Evolutionary conservation across 1,140 invertebrate species (phyloP).

Genomic region (Vollenhovia emeryi): DNA sequence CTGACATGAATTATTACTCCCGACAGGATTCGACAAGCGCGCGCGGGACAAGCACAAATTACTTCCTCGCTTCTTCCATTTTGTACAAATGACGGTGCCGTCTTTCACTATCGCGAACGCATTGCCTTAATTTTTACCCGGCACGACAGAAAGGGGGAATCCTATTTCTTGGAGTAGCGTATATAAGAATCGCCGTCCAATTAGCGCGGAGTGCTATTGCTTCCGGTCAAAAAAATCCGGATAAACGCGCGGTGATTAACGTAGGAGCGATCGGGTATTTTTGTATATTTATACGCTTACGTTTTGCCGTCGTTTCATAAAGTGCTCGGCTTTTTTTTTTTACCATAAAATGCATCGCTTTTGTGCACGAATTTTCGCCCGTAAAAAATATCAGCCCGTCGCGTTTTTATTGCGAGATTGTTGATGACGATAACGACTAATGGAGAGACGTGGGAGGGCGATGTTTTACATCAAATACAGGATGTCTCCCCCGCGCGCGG

Average conservation of each 20-base stretch:
- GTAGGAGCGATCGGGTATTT: neutral
- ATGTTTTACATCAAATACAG: neutral
- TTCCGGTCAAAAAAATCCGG: neutral
- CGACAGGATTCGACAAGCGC: conserved; percentile 53
- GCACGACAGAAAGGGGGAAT: neutral
- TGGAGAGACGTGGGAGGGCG: neutral
- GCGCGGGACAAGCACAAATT: conserved; percentile 24
- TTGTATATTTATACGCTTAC: neutral
- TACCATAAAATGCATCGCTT: neutral
- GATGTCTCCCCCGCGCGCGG: neutral
- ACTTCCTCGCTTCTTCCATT: conserved; percentile 44
- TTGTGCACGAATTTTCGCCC: neutral
- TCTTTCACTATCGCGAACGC: conserved; percentile 48
- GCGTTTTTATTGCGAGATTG: conserved; percentile 3
- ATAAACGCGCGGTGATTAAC: neutral
- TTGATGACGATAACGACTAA: conserved; percentile 11
- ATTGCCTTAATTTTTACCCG: conserved; percentile 48
- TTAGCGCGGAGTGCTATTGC: neutral
- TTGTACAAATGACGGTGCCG: conserved; percentile 42
- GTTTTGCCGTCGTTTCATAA: neutral
- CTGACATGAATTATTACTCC: conserved; percentile 61
- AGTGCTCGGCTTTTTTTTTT: neutral
- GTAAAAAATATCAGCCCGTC: neutral
- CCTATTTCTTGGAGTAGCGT: conserved; percentile 11
- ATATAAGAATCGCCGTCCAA: neutral